Evolutionary conservation across 2,113 vertebrate genomes (phyloP), one percentile per base, ranked within the genome.

Genomic region (Candoia aspera): DNA sequence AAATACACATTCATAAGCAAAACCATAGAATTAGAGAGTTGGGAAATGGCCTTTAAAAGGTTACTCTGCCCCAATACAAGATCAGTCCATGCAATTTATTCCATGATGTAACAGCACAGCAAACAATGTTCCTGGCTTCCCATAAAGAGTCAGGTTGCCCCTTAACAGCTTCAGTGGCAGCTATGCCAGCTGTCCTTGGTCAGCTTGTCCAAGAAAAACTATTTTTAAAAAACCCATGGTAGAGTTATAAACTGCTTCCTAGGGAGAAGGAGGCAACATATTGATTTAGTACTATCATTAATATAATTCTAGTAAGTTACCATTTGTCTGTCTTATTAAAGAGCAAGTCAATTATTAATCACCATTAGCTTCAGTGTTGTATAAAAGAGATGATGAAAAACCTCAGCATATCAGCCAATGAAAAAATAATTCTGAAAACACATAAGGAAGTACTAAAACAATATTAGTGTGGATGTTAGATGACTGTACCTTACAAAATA

Each of bases 341-440:
- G 2, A 23, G 6, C 64, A 46, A 64, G 58, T 84, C 91, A 91
- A 57, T 91, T 93, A 84, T 89, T 94, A 92, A 90, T 88, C 92
- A n/a, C 64, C 37, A 55, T 1, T 42, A 88, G 0, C 15, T 86
- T 58, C 49, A 94, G 26, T n/a, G 0, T 57, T 91, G 2, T 88
- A 46, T 49, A 33, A n/a, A 92, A 84, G 11, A 33, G 49, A 21
- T 83, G 54, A 86, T 33, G 87, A 84, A 85, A 12, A 93, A 86
- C 87, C n/a, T 10, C 21, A 73, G 11, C 62, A 12, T 9, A 85
- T 93, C 55, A 83, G 29, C 87, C 42, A 73, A 26, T 26, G 33
- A 37, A 90, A 68, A 90, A 2, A 42, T 42, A 1, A 6, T 88
- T 86, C 13, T 90, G 23, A 23, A 90, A 68, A 21, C 91, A 5